Percentiles rank a stretch among this genome's conserved stretches.
Evolutionary conservation across 2,113 vertebrate species (phyloP).

Genomic region (Charina bottae): DNA sequence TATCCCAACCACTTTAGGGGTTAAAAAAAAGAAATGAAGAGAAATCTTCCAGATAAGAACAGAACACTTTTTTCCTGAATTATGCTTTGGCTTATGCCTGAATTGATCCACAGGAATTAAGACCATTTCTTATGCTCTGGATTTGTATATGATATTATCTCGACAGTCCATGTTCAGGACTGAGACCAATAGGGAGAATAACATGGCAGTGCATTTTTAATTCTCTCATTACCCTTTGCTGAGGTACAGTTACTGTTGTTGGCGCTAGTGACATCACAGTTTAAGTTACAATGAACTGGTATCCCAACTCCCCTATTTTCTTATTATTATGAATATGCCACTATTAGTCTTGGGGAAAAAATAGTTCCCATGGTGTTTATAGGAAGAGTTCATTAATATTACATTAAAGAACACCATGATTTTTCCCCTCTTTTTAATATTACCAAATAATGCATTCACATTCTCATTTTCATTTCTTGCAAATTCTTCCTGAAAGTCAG

Average conservation of each 20-base stretch:
- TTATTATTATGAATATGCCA: neutral
- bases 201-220: neutral
- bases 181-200: neutral
- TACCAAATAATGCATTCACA: neutral
- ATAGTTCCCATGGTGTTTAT: neutral
- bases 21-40: neutral
- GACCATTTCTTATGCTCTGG: neutral
- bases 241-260: neutral
- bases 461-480: neutral
- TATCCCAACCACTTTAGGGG: neutral
- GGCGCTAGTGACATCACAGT: neutral
- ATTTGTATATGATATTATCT: neutral
- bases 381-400: neutral
- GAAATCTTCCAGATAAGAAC: neutral
- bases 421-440: neutral
- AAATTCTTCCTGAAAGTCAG: neutral
- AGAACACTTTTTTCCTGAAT: neutral
- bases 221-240: neutral
- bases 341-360: neutral
- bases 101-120: neutral
- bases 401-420: neutral
- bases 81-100: neutral
- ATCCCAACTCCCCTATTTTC: neutral
- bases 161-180: neutral
- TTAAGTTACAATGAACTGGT: neutral